Evolutionary conservation across 2,113 vertebrate genomes (phyloP).

Genomic region (Arvicanthis niloticus): DNA sequence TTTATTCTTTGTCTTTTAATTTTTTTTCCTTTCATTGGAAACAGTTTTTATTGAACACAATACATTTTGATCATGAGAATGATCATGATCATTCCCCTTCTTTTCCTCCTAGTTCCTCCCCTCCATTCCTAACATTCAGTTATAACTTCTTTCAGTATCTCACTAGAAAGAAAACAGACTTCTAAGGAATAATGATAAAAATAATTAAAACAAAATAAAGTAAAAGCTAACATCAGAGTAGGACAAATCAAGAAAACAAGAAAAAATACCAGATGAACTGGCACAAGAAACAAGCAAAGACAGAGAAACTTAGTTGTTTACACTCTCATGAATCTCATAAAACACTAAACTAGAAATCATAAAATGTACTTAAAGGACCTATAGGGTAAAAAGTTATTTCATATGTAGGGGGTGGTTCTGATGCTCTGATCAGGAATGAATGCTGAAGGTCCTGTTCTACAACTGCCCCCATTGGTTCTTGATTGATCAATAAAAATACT

Average conservation of each 20-base stretch:
- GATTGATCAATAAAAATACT: too few species aligned
- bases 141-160: background rate
- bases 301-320: background rate
- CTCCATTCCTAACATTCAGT: background rate
- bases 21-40: background rate
- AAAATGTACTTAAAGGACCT: background rate
- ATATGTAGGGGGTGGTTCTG: too few species aligned
- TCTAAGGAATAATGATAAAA: background rate
- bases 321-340: background rate
- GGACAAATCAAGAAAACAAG: background rate
- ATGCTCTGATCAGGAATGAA: too few species aligned
- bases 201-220: background rate
- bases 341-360: background rate
- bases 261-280: background rate
- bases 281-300: background rate
- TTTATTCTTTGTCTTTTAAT: background rate
- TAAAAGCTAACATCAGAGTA: background rate
- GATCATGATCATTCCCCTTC: background rate
- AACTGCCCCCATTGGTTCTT: too few species aligned
- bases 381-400: background rate
- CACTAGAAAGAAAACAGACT: background rate
- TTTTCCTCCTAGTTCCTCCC: background rate
- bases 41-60: background rate
- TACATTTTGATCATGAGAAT: background rate
- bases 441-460: too few species aligned